Evolutionary conservation across 1,140 invertebrate genomes (phyloP).

Genomic region (Trypoxylus dichotomus): DNA sequence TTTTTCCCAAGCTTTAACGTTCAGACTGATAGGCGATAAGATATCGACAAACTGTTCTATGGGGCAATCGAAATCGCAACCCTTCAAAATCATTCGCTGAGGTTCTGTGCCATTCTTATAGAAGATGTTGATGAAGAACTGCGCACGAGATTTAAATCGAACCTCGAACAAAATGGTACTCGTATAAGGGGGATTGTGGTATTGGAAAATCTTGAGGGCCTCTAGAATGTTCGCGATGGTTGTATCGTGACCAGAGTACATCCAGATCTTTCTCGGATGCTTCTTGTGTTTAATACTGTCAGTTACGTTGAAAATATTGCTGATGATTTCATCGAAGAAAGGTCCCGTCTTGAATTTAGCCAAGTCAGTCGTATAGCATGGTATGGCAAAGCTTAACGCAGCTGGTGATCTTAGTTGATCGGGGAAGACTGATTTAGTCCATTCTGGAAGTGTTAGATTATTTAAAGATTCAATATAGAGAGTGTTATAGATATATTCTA

Average conservation of each 20-base stretch:
- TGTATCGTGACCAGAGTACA: constrained; percentile 83
- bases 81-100: constrained; percentile 59
- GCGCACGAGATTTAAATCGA: constrained; percentile 39
- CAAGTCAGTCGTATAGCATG: constrained; percentile 57
- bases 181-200: constrained; percentile 72
- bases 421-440: constrained; percentile 64
- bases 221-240: constrained; percentile 77
- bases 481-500: constrained; percentile 68
- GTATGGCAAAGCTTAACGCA: constrained; percentile 56
- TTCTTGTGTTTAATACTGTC: not conserved
- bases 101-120: constrained; percentile 66
- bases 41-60: constrained; percentile 57
- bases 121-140: constrained; percentile 57
- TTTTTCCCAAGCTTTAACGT: constrained; percentile 40
- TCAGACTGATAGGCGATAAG: constrained; percentile 42
- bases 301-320: constrained; percentile 38
- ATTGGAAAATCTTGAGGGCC: constrained; percentile 72
- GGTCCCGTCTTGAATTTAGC: constrained; percentile 64
- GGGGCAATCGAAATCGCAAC: constrained; percentile 63
- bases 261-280: constrained; percentile 60
- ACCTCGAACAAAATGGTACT: constrained; percentile 75
- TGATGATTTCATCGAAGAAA: constrained; percentile 55
- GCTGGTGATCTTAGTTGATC: constrained; percentile 58
- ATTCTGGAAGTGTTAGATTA: constrained; percentile 73
- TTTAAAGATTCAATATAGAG: constrained; percentile 71